These are phyloP conservation scores for Nipponia nippon DNA, from an alignment of 2,113 vertebrate species.

Conservation along the genomic window DNA sequence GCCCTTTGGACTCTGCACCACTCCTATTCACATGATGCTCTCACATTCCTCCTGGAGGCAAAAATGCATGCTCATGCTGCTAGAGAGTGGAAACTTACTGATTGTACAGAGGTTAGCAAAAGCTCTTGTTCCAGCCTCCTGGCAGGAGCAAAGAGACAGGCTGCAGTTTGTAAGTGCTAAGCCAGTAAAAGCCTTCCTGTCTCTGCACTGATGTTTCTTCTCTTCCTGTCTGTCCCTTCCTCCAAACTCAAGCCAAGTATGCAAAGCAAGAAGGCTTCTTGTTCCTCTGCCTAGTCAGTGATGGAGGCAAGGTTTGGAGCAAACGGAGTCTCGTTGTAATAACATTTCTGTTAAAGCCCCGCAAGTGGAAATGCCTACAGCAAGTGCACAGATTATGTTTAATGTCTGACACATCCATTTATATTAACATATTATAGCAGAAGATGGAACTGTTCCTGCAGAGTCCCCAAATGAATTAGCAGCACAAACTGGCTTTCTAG, in stretches of 20 bases:
- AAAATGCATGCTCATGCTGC: not conserved
- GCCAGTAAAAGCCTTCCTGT: not conserved
- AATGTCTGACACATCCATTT: not conserved
- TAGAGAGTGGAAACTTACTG: constrained; percentile 15
- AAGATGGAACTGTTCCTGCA: not conserved
- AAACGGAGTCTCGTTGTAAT: not conserved
- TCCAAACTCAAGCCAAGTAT: not conserved
- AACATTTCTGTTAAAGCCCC: not conserved
- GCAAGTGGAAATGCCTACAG: not conserved
- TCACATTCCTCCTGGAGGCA: not conserved
- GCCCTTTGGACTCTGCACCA: constrained; percentile 23
- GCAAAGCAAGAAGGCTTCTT: not conserved
- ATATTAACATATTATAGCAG: not conserved
- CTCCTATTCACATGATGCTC: not conserved
- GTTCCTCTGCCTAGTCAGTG: not conserved
- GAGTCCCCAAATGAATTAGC: not conserved
- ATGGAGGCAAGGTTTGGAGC: not conserved
- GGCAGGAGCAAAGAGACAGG: not conserved
- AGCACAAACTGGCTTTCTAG: not conserved
- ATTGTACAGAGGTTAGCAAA: not conserved
- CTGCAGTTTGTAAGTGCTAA: not conserved
- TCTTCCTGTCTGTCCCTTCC: not conserved
- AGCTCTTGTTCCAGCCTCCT: not conserved
- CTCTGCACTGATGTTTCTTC: not conserved
- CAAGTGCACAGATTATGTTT: not conserved